Evolutionary conservation across 2,797 vertebrate species (phyloP).

Genomic region (Perdix hodgsoniae): DNA sequence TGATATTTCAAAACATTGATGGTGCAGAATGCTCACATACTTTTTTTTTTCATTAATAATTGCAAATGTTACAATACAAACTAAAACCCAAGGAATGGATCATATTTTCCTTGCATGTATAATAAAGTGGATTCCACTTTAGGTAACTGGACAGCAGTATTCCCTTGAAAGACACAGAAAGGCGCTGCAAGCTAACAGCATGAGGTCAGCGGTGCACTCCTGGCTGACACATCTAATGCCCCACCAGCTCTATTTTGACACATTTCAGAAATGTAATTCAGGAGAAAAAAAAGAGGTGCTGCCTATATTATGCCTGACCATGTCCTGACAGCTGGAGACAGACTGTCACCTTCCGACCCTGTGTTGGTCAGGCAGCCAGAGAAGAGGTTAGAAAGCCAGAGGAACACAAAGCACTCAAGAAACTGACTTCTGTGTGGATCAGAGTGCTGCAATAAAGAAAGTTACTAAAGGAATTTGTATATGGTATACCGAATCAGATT

Average conservation of each 20-base stretch:
- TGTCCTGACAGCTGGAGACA: background rate
- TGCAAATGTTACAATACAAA: background rate
- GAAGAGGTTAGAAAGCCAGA: background rate
- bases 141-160: background rate
- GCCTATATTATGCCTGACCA: background rate
- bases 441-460: background rate
- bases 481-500: background rate
- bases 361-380: background rate
- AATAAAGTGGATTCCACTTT: background rate
- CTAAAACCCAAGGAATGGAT: background rate
- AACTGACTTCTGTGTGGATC: background rate
- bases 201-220: background rate
- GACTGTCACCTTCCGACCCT: background rate
- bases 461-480: background rate
- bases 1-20: background rate
- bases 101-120: background rate
- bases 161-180: background rate
- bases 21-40: background rate
- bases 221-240: background rate
- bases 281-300: background rate
- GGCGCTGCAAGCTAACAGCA: background rate
- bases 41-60: background rate
- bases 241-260: background rate
- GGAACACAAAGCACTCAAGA: background rate
- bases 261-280: background rate